These are phyloP conservation scores for Atta colombica DNA, from an alignment of 1,140 invertebrate genomes.

Conservation along the genomic window DNA sequence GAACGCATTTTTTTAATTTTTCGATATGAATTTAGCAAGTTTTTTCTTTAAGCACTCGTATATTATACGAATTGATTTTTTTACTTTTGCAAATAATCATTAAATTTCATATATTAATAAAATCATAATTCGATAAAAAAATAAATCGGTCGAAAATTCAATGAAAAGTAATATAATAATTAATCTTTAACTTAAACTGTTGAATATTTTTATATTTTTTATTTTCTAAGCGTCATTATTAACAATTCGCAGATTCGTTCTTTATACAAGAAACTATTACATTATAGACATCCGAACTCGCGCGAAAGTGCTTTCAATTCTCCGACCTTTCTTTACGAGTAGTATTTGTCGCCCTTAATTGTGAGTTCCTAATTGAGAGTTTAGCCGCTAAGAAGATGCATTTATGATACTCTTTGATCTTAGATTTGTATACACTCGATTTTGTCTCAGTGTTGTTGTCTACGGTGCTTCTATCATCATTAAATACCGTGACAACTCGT, in stretches of 20 bases:
- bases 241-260: not conserved
- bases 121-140: not conserved
- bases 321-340: not conserved
- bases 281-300: slow-evolving; percentile 8
- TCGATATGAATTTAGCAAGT: not conserved
- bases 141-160: not conserved
- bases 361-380: slow-evolving; percentile 72
- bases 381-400: slow-evolving; percentile 53
- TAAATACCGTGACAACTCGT: slow-evolving; percentile 10
- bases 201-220: not conserved
- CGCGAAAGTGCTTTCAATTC: not conserved
- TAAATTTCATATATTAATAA: not conserved
- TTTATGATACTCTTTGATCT: slow-evolving; percentile 69
- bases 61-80: not conserved
- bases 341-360: slow-evolving; percentile 63
- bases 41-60: not conserved
- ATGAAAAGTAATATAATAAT: not conserved
- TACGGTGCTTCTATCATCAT: not conserved
- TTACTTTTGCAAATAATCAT: not conserved
- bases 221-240: not conserved
- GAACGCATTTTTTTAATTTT: not conserved
- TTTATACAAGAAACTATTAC: slow-evolving; percentile 1
- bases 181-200: not conserved
- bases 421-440: not conserved
- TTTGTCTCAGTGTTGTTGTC: not conserved